Conservation (phyloP, 92 coral and sea anemone genomes). For the Pocillopora grandis region DNA sequence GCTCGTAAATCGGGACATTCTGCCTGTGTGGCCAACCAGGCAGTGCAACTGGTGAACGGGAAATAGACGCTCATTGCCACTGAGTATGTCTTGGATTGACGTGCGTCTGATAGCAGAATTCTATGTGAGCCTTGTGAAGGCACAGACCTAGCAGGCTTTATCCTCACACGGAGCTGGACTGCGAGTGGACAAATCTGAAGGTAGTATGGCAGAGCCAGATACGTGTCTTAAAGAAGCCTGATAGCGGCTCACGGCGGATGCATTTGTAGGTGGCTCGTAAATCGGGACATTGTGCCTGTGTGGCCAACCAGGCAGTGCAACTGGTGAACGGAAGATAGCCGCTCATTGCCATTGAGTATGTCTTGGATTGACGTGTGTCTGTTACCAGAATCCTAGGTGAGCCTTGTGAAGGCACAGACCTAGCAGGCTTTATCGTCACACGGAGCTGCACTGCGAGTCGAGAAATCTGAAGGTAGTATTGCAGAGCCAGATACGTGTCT, state of each 20-base stretch:
- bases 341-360: not conserved
- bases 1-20: not conserved
- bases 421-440: slow-evolving; percentile 1
- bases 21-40: not conserved
- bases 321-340: not conserved
- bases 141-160: not conserved
- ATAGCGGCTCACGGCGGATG: slow-evolving; percentile 29
- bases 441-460: slow-evolving; percentile 19
- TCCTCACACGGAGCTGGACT: slow-evolving; percentile 21
- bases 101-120: not conserved
- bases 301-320: not conserved
- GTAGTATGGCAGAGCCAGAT: slow-evolving; percentile 20
- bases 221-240: slow-evolving; percentile 18
- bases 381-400: not conserved
- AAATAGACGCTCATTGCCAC: not conserved
- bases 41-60: not conserved
- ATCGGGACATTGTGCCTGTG: not conserved
- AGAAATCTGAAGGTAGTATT: slow-evolving; percentile 26
- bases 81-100: not conserved
- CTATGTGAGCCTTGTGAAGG: not conserved
- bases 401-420: slow-evolving; percentile 4
- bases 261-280: not conserved
- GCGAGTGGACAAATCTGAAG: slow-evolving; percentile 28
- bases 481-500: slow-evolving; percentile 22
- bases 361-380: not conserved